Evolutionary conservation across 2,797 vertebrate genomes (phyloP), one percentile per base, ranked within the genome.

Genomic region (Poeciliopsis gracilis): DNA sequence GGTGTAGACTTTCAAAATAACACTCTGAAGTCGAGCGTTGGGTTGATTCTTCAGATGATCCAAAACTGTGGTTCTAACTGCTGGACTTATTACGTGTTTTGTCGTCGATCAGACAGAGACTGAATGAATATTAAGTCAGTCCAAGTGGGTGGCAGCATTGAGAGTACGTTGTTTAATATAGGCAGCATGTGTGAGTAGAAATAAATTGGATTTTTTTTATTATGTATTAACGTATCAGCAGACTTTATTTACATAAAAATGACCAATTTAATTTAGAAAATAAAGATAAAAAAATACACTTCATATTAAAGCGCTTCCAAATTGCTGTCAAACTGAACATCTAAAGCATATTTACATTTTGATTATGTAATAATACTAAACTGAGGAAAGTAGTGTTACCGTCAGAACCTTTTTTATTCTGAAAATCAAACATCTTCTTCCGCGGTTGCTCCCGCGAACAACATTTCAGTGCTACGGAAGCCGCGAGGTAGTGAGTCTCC

Each of bases 381-480:
- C 20, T 43, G 20, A 66, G 36, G 9, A 36, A 25, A 12, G 33
- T 12, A 5, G 6, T 13, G 4, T 63, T 16, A 18, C n/a, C 5
- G 11, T 15, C 38, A n/a, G 25, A 43, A 41, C 7, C 12, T 3
- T 36, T 16, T 61, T 4, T 81, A 82, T 78, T 86, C 4, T 86
- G 86, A 85, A 83, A 89, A 78, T 63, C 3, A 3, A 20, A 11
- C 5, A 0, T 3, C 1, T 16, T 46, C 46, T 78, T 87, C 78
- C 55, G 55, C 57, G 0, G 36, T 11, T 49, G 61, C 76, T 86
- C 6, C 28, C 16, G 63, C 30, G 23, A 38, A 23, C 7, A 1
- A 41, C 25, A 0, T 12, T 9, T 33, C 3, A 20, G 47, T 71
- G 20, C 87, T 88, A 91, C 91, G 91, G 91, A 87, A 82, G 87